Conservation (phyloP, 2,888 invertebrate species). For the Thalpophila matura region DNA sequence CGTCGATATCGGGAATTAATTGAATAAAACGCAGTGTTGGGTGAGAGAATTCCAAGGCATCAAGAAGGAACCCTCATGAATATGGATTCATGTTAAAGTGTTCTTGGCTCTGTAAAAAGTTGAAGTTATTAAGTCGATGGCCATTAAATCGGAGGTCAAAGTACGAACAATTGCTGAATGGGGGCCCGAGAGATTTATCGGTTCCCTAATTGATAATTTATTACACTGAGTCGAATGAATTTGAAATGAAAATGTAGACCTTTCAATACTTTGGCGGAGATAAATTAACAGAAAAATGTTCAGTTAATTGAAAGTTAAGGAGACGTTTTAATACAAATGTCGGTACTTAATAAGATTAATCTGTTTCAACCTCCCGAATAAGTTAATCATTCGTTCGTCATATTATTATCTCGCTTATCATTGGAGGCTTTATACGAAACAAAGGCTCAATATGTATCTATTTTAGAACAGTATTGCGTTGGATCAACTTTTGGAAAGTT, state of each 20-base stretch:
- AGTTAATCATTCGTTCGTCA: slow-evolving; percentile 10
- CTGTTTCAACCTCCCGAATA: not conserved
- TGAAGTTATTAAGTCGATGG: slow-evolving; percentile 76
- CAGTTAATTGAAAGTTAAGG: slow-evolving; percentile 45
- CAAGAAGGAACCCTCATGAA: slow-evolving; percentile 78
- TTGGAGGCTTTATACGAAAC: slow-evolving; percentile 54
- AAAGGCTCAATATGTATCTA: slow-evolving; percentile 59
- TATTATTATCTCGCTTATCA: slow-evolving; percentile 13
- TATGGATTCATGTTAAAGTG: slow-evolving; percentile 82
- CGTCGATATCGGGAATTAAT: slow-evolving; percentile 84
- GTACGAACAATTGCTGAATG: slow-evolving; percentile 65
- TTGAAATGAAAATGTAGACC: slow-evolving; percentile 59
- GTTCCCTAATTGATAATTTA: slow-evolving; percentile 67
- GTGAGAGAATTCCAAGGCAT: slow-evolving; percentile 67
- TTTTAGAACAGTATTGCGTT: slow-evolving; percentile 60
- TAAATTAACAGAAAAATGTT: slow-evolving; percentile 53
- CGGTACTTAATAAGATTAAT: slow-evolving; percentile 25
- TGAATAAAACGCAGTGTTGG: slow-evolving; percentile 85
- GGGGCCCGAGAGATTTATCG: slow-evolving; percentile 60
- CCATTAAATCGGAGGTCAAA: slow-evolving; percentile 73
- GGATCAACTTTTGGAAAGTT: slow-evolving; percentile 72
- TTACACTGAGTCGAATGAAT: slow-evolving; percentile 60
- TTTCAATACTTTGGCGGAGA: slow-evolving; percentile 48
- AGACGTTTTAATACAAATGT: slow-evolving; percentile 42
- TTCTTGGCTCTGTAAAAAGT: slow-evolving; percentile 80